Conservation (phyloP, 2,113 vertebrate species). For the Hypanus sabinus region DNA sequence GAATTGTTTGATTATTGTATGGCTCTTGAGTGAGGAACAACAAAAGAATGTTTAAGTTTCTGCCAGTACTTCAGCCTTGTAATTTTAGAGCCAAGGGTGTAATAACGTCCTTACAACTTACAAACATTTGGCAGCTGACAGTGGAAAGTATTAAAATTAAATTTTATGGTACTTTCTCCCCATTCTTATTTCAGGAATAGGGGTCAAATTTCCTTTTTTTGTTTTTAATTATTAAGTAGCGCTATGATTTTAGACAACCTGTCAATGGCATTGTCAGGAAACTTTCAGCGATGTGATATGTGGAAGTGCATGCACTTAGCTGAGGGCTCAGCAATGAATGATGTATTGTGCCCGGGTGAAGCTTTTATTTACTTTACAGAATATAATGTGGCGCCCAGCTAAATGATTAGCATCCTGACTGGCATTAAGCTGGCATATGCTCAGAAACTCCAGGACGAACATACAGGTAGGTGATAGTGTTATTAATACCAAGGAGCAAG, state of each 20-base stretch:
- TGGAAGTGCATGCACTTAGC: conserved; percentile 43
- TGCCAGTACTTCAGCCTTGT: conserved; percentile 21
- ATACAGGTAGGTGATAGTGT: background rate
- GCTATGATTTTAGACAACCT: conserved; percentile 40
- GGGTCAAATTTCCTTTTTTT: conserved; percentile 40
- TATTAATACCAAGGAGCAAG: background rate
- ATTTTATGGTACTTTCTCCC: conserved; percentile 37
- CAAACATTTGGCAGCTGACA: conserved; percentile 28
- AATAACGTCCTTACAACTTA: conserved; percentile 17
- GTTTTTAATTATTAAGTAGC: conserved; percentile 44
- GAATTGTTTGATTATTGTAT: conserved; percentile 4
- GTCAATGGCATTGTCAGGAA: conserved; percentile 46
- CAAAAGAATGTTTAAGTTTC: conserved; percentile 33
- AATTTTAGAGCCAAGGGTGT: conserved; percentile 30
- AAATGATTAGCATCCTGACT: conserved; percentile 28
- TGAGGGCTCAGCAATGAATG: conserved; percentile 44
- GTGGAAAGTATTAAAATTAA: conserved; percentile 34
- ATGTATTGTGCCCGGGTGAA: conserved; percentile 42
- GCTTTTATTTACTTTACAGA: conserved; percentile 41
- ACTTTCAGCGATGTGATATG: conserved; percentile 48
- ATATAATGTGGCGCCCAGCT: background rate
- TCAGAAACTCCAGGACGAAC: conserved; percentile 47
- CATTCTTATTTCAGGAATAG: conserved; percentile 38
- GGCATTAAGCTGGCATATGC: conserved; percentile 45
- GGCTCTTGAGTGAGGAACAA: conserved; percentile 25